Conservation (phyloP, 2,113 vertebrate species). For the Passer domesticus region DNA sequence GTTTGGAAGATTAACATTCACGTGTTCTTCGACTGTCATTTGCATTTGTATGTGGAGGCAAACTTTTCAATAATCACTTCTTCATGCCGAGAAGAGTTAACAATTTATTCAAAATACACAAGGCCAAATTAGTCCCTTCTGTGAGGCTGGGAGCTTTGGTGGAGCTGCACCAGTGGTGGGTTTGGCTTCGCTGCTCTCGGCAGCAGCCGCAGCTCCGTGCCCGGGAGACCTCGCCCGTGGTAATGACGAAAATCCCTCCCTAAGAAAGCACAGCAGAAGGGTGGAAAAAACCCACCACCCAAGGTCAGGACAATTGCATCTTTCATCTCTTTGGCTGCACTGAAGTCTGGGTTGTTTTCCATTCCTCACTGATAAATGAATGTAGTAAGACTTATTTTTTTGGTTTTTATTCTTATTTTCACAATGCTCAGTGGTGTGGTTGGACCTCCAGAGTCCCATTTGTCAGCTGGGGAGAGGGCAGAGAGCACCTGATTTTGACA, state of each 20-base stretch:
- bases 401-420: neutral
- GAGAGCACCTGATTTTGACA: neutral
- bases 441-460: neutral
- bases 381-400: neutral
- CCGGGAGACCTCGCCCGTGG: slow-evolving; percentile 13
- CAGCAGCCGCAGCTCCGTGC: neutral
- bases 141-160: slow-evolving; percentile 45
- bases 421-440: neutral
- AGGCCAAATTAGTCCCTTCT: slow-evolving; percentile 64
- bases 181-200: neutral
- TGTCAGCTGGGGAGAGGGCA: neutral
- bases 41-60: slow-evolving; percentile 85
- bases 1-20: slow-evolving; percentile 83
- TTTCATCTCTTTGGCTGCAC: neutral
- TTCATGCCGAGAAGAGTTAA: slow-evolving; percentile 82
- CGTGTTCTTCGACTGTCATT: slow-evolving; percentile 81
- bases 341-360: neutral
- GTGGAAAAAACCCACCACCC: neutral
- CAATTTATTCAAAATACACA: slow-evolving; percentile 78
- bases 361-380: neutral
- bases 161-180: slow-evolving; percentile 31
- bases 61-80: slow-evolving; percentile 85
- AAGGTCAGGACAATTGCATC: slow-evolving; percentile 8
- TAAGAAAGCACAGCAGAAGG: neutral
- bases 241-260: neutral